Conservation (phyloP, 2,113 vertebrate genomes). For the Oreochromis aureus region DNA sequence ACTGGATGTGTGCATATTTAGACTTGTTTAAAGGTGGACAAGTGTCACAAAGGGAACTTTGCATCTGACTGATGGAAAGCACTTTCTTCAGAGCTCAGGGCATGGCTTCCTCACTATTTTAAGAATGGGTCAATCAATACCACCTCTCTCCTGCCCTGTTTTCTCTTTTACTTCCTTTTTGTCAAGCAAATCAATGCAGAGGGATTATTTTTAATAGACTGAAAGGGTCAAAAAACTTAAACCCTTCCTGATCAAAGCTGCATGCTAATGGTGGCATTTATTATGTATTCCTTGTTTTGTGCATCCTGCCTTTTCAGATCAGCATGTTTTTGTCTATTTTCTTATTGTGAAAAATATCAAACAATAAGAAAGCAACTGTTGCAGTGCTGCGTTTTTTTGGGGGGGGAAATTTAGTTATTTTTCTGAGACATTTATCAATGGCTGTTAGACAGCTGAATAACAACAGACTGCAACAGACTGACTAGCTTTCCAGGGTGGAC, state of each 20-base stretch:
- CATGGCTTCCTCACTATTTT: background rate
- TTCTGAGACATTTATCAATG: background rate
- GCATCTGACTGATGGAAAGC: constrained; percentile 2
- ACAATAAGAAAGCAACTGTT: background rate
- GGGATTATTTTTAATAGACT: constrained; percentile 30
- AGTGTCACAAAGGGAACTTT: background rate
- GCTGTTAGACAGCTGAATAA: too few relatives aligned
- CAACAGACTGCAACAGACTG: background rate
- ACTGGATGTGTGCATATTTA: background rate
- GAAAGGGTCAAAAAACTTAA: background rate
- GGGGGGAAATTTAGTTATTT: background rate
- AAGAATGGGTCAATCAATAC: background rate
- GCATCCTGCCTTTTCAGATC: background rate
- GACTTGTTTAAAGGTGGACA: background rate
- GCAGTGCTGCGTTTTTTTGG: background rate
- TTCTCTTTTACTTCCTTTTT: background rate
- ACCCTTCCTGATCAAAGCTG: background rate
- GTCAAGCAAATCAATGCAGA: constrained; percentile 17
- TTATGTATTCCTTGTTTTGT: background rate
- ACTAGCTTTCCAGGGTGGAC: background rate
- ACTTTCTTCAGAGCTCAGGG: background rate
- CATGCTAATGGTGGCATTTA: constrained; percentile 46
- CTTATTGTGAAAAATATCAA: background rate
- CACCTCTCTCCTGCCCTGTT: background rate
- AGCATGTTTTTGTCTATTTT: background rate